Evolutionary conservation across 1,140 invertebrate genomes (phyloP).

Genomic region (Gryon sp.): DNA sequence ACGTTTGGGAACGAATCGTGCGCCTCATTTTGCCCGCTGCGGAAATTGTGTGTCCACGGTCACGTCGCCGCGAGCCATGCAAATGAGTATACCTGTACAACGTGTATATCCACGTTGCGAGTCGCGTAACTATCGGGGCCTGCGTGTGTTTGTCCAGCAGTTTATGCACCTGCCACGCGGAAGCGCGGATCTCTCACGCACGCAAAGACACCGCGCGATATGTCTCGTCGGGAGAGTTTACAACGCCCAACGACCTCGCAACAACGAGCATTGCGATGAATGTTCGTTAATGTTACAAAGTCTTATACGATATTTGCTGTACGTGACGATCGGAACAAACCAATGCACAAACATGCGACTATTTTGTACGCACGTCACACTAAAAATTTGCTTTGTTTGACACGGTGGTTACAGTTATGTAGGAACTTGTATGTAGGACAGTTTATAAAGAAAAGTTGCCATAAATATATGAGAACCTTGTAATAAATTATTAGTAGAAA

Average conservation of each 20-base stretch:
- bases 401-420: constrained; percentile 35
- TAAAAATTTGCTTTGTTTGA: constrained; percentile 24
- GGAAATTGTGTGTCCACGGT: constrained; percentile 44
- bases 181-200: constrained; percentile 31
- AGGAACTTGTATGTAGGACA: too few species aligned
- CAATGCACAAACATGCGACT: constrained; percentile 32
- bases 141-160: constrained; percentile 14
- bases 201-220: constrained; percentile 32
- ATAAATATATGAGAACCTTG: neutral
- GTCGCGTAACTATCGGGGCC: constrained; percentile 44
- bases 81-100: constrained; percentile 61
- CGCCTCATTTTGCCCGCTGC: constrained; percentile 22
- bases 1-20: constrained; percentile 48
- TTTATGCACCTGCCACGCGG: constrained; percentile 56
- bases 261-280: constrained; percentile 44
- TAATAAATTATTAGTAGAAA: too few species aligned
- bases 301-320: constrained; percentile 62
- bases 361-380: constrained; percentile 24
- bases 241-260: constrained; percentile 21
- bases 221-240: constrained; percentile 21
- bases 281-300: constrained; percentile 50
- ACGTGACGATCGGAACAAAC: constrained; percentile 43
- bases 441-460: too few species aligned
- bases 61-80: constrained; percentile 61
- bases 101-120: too few species aligned